phyloP scores from a whole-genome alignment of 1,140 invertebrate species.

The Cotesia chilonis region DNA sequence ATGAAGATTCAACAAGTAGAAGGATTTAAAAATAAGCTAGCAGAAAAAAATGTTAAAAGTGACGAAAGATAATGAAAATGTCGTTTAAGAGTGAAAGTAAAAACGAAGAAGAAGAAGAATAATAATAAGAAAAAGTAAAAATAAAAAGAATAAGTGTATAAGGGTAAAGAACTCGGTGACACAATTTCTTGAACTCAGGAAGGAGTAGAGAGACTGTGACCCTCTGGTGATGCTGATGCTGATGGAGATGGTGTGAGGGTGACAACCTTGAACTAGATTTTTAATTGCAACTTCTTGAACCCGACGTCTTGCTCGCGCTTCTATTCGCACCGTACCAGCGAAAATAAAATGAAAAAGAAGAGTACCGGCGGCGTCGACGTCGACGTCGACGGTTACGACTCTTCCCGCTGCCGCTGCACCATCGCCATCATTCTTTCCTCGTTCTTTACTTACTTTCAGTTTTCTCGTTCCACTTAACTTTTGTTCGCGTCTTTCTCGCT shows the following conservation, averaged over 20 bases:
- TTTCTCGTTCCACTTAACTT: slow-evolving; percentile 34
- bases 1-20: too few relatives aligned
- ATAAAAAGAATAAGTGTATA: too few relatives aligned
- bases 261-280: slow-evolving; percentile 65
- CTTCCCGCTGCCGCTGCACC: slow-evolving; percentile 39
- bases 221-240: slow-evolving; percentile 33
- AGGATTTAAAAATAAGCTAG: too few relatives aligned
- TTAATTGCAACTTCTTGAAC: slow-evolving; percentile 60
- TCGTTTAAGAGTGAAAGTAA: too few relatives aligned
- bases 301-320: slow-evolving; percentile 46
- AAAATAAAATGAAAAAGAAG: slow-evolving; percentile 64
- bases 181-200: too few relatives aligned
- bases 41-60: too few relatives aligned
- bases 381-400: slow-evolving; percentile 42
- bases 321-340: slow-evolving; percentile 46
- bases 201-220: too few relatives aligned
- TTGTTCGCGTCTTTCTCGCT: slow-evolving; percentile 39
- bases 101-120: too few relatives aligned
- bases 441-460: slow-evolving; percentile 26
- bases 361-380: too few relatives aligned
- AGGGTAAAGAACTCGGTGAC: too few relatives aligned
- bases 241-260: slow-evolving; percentile 35
- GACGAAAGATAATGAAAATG: too few relatives aligned
- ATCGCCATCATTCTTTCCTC: slow-evolving; percentile 33
- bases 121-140: too few relatives aligned